A percentile compares a stretch with the other conserved stretches of the same genome.
Evolutionary conservation across 2,113 vertebrate genomes (phyloP).

Genomic region (Lasiurus cinereus): DNA sequence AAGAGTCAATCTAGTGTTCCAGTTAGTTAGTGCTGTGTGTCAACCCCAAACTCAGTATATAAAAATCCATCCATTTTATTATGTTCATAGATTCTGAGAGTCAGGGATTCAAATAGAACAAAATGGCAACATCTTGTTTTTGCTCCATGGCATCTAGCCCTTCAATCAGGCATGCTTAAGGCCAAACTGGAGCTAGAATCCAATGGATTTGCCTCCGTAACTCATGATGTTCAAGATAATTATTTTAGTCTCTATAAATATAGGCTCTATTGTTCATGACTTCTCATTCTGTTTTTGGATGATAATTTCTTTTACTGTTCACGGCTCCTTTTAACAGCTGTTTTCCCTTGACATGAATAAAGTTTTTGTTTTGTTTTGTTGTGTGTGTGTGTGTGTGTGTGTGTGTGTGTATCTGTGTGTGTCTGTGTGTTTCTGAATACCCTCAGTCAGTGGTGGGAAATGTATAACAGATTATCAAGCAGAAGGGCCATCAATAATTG

Average conservation of each 20-base stretch:
- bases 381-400: background rate
- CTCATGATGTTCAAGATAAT: background rate
- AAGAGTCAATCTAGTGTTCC: background rate
- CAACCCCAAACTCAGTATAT: background rate
- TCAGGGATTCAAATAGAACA: background rate
- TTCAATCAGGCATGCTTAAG: background rate
- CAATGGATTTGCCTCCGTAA: background rate
- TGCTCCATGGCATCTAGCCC: background rate
- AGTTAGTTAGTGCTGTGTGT: background rate
- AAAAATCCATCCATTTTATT: background rate
- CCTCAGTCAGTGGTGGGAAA: background rate
- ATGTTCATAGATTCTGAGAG: background rate
- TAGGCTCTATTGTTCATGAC: background rate
- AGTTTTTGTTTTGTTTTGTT: background rate
- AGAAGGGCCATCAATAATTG: background rate
- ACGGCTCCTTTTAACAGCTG: background rate
- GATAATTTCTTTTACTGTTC: background rate
- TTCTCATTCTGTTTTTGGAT: slow-evolving; percentile 13
- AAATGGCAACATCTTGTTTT: background rate
- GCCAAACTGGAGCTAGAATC: background rate
- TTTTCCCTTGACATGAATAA: slow-evolving; percentile 2
- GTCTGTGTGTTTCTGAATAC: background rate
- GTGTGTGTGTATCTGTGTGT: too few species aligned
- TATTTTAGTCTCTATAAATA: background rate
- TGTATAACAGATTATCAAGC: background rate